Conservation (phyloP, 2,113 vertebrate genomes). For the Oryzias celebensis region DNA sequence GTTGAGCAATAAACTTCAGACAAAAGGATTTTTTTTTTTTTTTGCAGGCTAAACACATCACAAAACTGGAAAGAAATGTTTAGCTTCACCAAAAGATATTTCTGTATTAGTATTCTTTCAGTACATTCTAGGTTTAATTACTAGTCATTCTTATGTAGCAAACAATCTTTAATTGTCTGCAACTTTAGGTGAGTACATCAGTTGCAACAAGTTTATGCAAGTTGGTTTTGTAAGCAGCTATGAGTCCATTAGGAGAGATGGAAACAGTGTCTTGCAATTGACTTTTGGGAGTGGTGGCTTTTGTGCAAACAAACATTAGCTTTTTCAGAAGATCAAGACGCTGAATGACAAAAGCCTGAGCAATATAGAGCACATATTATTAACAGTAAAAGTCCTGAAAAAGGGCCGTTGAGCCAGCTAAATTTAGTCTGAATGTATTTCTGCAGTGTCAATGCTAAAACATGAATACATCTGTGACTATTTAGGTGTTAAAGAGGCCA, state of each 20-base stretch:
- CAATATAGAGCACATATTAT: not conserved
- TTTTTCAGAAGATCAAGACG: too few species aligned
- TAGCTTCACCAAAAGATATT: not conserved
- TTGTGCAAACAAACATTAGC: not conserved
- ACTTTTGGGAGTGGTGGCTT: constrained; percentile 21
- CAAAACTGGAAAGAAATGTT: not conserved
- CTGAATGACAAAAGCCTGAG: too few species aligned
- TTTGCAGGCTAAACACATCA: constrained; percentile 2
- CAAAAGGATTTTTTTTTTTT: constrained; percentile 16
- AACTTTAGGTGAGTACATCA: constrained; percentile 38
- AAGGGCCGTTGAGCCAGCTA: not conserved
- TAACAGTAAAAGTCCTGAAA: not conserved
- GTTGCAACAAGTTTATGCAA: constrained; percentile 31
- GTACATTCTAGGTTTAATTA: constrained; percentile 15
- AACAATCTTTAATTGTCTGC: constrained; percentile 33
- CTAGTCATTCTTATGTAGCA: constrained; percentile 6
- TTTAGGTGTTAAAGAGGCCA: too few species aligned
- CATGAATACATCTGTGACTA: too few species aligned
- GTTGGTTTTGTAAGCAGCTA: constrained; percentile 20
- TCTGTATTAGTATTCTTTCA: constrained; percentile 5
- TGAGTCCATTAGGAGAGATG: constrained; percentile 5
- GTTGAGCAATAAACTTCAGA: too few species aligned
- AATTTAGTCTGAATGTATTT: too few species aligned
- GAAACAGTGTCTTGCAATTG: not conserved
- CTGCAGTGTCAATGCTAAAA: too few species aligned